Evolutionary conservation across 2,888 invertebrate genomes (phyloP).

Genomic region (Leptopterna dolabrata): DNA sequence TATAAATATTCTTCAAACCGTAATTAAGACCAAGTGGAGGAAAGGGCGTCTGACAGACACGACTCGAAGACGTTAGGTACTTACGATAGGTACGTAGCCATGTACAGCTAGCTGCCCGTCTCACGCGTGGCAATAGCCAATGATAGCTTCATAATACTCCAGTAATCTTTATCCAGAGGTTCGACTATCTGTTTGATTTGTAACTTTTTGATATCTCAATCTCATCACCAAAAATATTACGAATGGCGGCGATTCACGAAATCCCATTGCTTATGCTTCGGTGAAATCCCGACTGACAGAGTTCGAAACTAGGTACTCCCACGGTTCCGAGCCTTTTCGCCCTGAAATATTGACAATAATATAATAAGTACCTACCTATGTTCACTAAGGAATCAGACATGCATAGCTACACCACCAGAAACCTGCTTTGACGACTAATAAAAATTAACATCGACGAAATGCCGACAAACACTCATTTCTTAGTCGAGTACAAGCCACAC

Average conservation of each 20-base stretch:
- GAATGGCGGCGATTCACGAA: not conserved
- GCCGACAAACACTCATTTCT: no score
- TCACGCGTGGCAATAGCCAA: not conserved
- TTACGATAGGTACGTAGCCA: no score
- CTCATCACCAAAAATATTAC: not conserved
- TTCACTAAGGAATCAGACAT: no score
- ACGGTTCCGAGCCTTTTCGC: no score
- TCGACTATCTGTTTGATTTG: not conserved
- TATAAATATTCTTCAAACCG: not conserved
- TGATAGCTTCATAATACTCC: not conserved
- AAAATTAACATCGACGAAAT: no score
- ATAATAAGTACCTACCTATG: no score
- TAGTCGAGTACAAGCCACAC: no score
- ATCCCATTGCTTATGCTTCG: not conserved
- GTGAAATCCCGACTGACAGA: no score
- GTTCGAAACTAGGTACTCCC: no score
- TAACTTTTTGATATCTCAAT: not conserved
- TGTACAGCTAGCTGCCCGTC: not conserved
- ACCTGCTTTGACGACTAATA: no score
- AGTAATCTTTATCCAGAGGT: not conserved
- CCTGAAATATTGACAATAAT: no score
- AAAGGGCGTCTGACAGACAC: not conserved
- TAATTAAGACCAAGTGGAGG: not conserved
- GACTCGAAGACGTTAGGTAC: not conserved
- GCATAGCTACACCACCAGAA: no score